These are phyloP conservation scores for Brienomyrus brachyistius DNA, from an alignment of 2,113 vertebrate species.

Conservation along the genomic window DNA sequence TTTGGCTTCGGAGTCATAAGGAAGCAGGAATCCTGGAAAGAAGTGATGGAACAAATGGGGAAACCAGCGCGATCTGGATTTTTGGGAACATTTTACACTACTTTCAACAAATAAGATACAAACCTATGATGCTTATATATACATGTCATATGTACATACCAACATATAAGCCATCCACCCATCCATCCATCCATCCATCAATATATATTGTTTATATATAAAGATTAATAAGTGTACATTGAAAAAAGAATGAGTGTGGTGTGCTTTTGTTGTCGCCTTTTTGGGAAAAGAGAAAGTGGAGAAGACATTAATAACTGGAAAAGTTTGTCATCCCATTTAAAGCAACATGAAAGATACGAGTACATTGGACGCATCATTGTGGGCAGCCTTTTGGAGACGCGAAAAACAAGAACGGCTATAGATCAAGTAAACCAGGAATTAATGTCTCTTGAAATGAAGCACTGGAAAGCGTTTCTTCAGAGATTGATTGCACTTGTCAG, in stretches of 20 bases:
- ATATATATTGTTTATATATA: no score
- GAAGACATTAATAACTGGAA: constrained; percentile 1
- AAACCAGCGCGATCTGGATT: no score
- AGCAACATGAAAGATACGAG: constrained; percentile 2
- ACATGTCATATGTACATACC: no score
- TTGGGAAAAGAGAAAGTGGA: constrained; percentile 2
- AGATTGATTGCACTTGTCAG: constrained; percentile 20
- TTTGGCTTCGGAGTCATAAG: no score
- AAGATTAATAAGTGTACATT: constrained; percentile 8
- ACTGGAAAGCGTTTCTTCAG: constrained; percentile 12
- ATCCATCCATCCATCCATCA: no score
- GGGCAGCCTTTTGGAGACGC: background rate
- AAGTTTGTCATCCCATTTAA: constrained; percentile 17
- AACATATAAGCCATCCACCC: no score
- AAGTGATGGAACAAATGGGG: no score
- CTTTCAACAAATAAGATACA: no score
- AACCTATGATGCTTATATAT: no score
- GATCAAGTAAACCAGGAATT: constrained; percentile 20
- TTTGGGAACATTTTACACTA: no score
- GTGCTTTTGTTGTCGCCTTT: constrained; percentile 28
- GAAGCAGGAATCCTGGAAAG: no score
- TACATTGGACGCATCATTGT: background rate
- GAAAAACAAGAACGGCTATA: constrained; percentile 2
- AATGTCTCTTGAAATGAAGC: constrained; percentile 10
- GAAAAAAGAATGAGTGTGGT: constrained; percentile 7